Evolutionary conservation across 2,888 invertebrate genomes (phyloP).

Genomic region (Phragmatobia fuliginosa): DNA sequence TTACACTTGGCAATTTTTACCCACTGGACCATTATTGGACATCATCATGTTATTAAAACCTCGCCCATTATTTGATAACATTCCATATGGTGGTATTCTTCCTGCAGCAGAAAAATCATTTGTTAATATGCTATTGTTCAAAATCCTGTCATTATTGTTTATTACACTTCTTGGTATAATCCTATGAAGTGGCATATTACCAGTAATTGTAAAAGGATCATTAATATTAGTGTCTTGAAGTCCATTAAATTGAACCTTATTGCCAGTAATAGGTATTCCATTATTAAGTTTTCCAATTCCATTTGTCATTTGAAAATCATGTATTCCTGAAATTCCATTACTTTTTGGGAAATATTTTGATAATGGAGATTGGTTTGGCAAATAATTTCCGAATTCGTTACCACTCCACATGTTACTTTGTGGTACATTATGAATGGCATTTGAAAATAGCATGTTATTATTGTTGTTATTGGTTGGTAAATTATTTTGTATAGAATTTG

Average conservation of each 20-base stretch:
- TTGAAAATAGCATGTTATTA: not conserved
- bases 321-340: constrained; percentile 5
- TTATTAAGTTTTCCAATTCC: constrained; percentile 3
- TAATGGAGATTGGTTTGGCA: constrained; percentile 11
- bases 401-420: not conserved
- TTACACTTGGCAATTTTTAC: not conserved
- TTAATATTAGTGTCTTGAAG: constrained; percentile 23
- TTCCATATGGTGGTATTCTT: not conserved
- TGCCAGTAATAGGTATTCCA: not conserved
- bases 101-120: too few species aligned
- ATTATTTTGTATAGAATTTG: constrained; percentile 8
- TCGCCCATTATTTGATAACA: not conserved
- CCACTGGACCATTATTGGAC: not conserved
- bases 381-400: not conserved
- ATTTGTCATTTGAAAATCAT: constrained; percentile 7
- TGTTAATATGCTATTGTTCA: not conserved
- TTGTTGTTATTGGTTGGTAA: not conserved
- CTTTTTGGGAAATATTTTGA: constrained; percentile 7
- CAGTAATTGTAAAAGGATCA: constrained; percentile 13
- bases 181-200: not conserved
- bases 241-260: constrained; percentile 21
- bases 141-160: not conserved
- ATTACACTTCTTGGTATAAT: not conserved
- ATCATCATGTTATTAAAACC: not conserved
- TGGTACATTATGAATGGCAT: not conserved